Evolutionary conservation across 2,113 vertebrate genomes (phyloP).

Genomic region (Barnardius zonarius): DNA sequence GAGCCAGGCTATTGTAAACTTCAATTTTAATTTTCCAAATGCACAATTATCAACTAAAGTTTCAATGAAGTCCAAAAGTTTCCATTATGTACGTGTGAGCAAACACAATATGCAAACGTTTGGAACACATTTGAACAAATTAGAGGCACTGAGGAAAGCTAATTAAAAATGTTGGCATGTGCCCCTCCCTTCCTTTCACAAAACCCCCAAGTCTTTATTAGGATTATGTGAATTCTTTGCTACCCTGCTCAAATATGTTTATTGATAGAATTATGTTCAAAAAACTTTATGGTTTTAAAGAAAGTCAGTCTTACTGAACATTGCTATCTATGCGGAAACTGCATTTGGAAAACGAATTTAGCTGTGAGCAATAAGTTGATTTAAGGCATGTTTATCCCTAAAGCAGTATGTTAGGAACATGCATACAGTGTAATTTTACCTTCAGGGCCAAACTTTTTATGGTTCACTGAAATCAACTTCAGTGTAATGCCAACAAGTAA

Average conservation of each 20-base stretch:
- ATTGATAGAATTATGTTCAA: neutral
- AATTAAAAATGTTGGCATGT: neutral
- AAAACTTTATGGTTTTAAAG: constrained; percentile 33
- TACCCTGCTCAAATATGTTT: neutral
- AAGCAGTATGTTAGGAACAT: constrained; percentile 81
- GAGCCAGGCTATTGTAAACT: neutral
- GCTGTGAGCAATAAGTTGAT: constrained; percentile 78
- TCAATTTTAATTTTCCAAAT: constrained; percentile 14
- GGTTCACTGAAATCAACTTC: constrained; percentile 76
- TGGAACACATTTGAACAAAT: neutral
- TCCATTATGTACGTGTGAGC: neutral
- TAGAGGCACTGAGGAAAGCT: neutral
- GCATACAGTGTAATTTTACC: constrained; percentile 81
- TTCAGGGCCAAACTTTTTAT: constrained; percentile 78
- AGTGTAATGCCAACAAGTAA: constrained; percentile 26
- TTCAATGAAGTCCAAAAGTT: neutral
- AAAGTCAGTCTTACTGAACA: constrained; percentile 52
- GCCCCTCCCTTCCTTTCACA: neutral
- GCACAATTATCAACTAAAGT: neutral
- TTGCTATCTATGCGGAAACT: constrained; percentile 65
- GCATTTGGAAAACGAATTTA: constrained; percentile 69
- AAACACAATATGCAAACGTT: neutral
- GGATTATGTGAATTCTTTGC: neutral
- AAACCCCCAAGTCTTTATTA: neutral
- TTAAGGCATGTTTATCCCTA: constrained; percentile 85